Evolutionary conservation across 2,113 vertebrate genomes (phyloP).

Genomic region (Athene cunicularia): DNA sequence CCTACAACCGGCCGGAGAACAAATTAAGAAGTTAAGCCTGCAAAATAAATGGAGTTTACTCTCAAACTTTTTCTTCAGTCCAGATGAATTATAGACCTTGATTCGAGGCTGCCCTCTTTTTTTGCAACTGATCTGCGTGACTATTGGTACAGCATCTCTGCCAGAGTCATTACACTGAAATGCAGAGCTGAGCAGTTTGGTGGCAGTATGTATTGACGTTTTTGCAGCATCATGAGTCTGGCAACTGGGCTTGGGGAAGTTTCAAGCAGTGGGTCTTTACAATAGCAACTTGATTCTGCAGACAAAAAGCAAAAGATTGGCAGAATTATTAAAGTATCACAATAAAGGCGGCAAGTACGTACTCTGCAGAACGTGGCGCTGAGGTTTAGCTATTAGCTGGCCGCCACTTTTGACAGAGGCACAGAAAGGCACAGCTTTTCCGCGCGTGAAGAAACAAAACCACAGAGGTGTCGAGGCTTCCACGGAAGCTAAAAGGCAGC

Average conservation of each 20-base stretch:
- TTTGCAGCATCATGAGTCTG: conserved; percentile 72
- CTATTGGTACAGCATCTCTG: conserved; percentile 72
- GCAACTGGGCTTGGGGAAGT: conserved; percentile 71
- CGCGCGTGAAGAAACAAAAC: background rate
- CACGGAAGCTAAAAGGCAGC: background rate
- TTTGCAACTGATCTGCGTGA: conserved; percentile 65
- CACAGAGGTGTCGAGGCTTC: background rate
- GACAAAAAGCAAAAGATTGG: conserved; percentile 72
- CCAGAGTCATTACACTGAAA: conserved; percentile 73
- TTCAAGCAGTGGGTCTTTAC: conserved; percentile 76
- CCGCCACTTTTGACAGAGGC: background rate
- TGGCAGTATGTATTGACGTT: conserved; percentile 70
- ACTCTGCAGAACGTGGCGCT: conserved; percentile 36
- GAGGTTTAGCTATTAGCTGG: background rate
- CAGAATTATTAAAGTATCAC: conserved; percentile 65
- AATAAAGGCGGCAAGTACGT: conserved; percentile 3
- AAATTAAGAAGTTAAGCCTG: conserved; percentile 62
- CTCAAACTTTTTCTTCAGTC: conserved; percentile 69
- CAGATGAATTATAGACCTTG: conserved; percentile 62
- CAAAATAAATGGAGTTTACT: conserved; percentile 63
- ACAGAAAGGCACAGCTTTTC: background rate
- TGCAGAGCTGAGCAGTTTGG: conserved; percentile 72
- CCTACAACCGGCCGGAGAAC: conserved; percentile 53
- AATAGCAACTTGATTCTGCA: conserved; percentile 79
- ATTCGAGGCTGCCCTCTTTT: conserved; percentile 61